Percentiles rank a stretch among this genome's conserved stretches.
phyloP scores from a whole-genome alignment of 2,797 vertebrate genomes.

The Pipistrellus pipistrellus region DNA sequence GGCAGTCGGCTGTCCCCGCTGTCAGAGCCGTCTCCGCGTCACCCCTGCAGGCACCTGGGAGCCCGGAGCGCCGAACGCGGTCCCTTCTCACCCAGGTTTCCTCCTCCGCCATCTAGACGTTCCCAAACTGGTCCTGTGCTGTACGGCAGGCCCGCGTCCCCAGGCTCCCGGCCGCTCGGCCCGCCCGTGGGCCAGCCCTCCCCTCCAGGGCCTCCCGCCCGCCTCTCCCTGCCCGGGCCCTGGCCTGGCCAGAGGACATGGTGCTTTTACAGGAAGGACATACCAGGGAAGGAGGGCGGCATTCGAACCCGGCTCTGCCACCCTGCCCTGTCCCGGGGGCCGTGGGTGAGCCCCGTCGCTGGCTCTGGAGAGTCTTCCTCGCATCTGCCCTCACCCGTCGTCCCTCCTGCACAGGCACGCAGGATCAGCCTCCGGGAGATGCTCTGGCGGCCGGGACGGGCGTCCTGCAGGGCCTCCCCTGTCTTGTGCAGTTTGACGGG shows the following conservation, averaged over 20 bases:
- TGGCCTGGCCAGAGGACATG: neutral
- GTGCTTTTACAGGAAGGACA: neutral
- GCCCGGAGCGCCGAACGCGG: neutral
- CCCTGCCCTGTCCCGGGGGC: neutral
- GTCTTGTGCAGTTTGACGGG: neutral
- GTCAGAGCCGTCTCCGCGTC: neutral
- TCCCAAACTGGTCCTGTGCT: slow-evolving; percentile 41
- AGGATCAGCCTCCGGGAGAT: neutral
- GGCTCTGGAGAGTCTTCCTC: neutral
- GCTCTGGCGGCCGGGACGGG: neutral
- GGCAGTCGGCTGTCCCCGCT: neutral
- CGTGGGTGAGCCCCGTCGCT: fast-evolving
- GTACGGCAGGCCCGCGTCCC: neutral
- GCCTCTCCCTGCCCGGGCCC: neutral
- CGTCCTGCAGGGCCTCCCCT: neutral
- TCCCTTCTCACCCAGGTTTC: neutral
- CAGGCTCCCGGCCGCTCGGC: neutral
- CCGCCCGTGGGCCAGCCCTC: neutral
- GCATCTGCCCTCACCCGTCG: neutral
- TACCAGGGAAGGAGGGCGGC: neutral
- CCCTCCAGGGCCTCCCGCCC: neutral
- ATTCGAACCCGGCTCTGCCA: neutral
- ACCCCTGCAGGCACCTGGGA: neutral
- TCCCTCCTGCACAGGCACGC: neutral
- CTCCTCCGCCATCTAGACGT: slow-evolving; percentile 35